Evolutionary conservation across 2,113 vertebrate species (phyloP), one percentile per base, ranked within the genome.

Genomic region (Daphoenositta chrysoptera): DNA sequence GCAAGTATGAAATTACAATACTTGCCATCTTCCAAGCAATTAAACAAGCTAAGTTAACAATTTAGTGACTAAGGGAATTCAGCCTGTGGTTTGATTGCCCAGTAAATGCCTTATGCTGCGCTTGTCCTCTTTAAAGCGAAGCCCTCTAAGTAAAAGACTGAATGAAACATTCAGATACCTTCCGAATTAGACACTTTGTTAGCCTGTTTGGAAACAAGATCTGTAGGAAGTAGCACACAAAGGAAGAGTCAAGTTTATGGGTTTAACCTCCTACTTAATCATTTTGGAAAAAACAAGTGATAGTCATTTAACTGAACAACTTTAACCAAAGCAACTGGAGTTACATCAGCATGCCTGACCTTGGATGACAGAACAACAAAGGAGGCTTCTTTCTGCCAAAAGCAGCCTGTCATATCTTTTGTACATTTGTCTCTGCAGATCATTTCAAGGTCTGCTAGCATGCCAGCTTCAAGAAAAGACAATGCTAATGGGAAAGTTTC

Each of bases 351-450:
- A 26, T 0, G n/a, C 64, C 79, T 94, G 94, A 96, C 92, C 94
- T 94, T 90, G 85, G 77, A 90, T 56, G 76, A 92, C 92, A 96
- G 76, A 64, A 90, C 65, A 87, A 94, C 68, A 96, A 96, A 96
- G 51, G 60, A 88, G 56, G 71, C 42, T 94, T 84, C 87, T 61
- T 93, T 77, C 87, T 93, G 91, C 85, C 92, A 89, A 94, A 90
- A 92, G 64, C 71, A 93, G 88, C 44, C 88, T 91, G 85, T 93
- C 83, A 60, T 94, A 95, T 97, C 83, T 86, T 96, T 94, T 88
- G 90, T 92, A 44, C 10, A 39, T 94, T 91, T 92, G 87, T 93
- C 78, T 90, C 78, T 90, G 79, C 60, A 81, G 90, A 95, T 90
- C 28, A 84, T 90, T 96, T 96, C 92, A 96, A 96, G 93, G 92